A percentile compares a stretch with the other conserved stretches of the same genome.
These are phyloP conservation scores for Cephonodes hylas DNA, from an alignment of 2,888 invertebrate species.

Conservation along the genomic window DNA sequence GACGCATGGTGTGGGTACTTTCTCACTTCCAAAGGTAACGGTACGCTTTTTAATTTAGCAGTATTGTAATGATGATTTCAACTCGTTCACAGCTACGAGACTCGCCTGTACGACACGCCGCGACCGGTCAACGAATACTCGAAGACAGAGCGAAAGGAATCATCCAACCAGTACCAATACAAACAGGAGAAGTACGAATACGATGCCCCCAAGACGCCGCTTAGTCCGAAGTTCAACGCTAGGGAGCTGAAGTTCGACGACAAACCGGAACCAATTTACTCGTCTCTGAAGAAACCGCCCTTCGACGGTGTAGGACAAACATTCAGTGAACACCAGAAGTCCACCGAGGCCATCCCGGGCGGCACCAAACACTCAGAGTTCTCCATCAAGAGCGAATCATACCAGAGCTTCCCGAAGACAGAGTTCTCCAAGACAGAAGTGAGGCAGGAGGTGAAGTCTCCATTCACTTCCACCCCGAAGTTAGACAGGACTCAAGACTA, in stretches of 20 bases:
- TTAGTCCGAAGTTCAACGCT: conserved; percentile 77
- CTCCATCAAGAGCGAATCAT: conserved; percentile 67
- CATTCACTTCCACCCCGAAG: conserved; percentile 70
- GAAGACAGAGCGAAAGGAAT: conserved; percentile 60
- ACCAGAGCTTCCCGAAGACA: conserved; percentile 65
- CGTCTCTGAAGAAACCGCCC: conserved; percentile 60
- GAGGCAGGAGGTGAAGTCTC: conserved; percentile 63
- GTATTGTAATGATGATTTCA: neutral
- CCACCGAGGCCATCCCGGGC: conserved; percentile 69
- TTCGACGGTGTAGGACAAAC: conserved; percentile 69
- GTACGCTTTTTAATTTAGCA: neutral
- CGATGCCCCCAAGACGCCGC: conserved; percentile 63
- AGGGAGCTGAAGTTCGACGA: conserved; percentile 73
- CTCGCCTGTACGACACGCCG: conserved; percentile 78
- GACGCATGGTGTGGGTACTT: conserved; percentile 6
- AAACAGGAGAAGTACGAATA: conserved; percentile 61
- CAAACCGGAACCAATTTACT: conserved; percentile 66
- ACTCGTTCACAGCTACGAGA: conserved; percentile 74
- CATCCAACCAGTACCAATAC: conserved; percentile 47
- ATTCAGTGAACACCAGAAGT: conserved; percentile 69
- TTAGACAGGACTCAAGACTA: conserved; percentile 50
- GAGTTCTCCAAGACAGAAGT: conserved; percentile 61
- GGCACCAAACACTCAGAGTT: conserved; percentile 69
- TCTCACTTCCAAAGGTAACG: neutral
- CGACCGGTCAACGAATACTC: conserved; percentile 61